These are phyloP conservation scores for Adela reaumurella DNA, from an alignment of 2,888 invertebrate genomes.

Conservation along the genomic window DNA sequence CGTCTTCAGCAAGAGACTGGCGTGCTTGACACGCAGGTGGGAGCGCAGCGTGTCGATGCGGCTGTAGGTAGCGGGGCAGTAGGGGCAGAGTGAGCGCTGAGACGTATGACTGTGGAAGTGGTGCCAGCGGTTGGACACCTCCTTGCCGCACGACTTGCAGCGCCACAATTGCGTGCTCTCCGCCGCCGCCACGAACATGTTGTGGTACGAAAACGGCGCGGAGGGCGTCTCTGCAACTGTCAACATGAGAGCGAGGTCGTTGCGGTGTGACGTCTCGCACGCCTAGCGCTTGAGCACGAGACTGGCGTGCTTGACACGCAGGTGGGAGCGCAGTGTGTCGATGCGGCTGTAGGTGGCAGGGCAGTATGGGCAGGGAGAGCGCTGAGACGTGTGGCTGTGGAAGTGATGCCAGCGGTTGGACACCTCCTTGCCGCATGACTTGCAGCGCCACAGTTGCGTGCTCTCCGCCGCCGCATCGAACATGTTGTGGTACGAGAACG, in stretches of 20 bases:
- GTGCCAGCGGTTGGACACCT: slow-evolving; percentile 86
- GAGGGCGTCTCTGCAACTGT: slow-evolving; percentile 25
- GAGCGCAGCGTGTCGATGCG: slow-evolving; percentile 82
- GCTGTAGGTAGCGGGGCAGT: slow-evolving; percentile 84
- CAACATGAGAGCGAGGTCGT: background rate
- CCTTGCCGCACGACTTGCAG: slow-evolving; percentile 79
- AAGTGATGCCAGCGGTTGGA: slow-evolving; percentile 87
- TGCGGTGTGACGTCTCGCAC: background rate
- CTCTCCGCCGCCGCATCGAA: slow-evolving; percentile 70
- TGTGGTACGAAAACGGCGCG: slow-evolving; percentile 67
- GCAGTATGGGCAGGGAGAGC: slow-evolving; percentile 80
- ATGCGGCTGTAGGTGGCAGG: slow-evolving; percentile 84
- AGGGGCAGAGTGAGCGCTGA: slow-evolving; percentile 76
- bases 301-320: slow-evolving; percentile 70
- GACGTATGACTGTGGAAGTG: slow-evolving; percentile 82
- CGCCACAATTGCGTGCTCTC: slow-evolving; percentile 74
- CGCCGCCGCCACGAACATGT: slow-evolving; percentile 74
- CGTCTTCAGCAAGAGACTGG: slow-evolving; percentile 39
- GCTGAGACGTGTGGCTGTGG: slow-evolving; percentile 77
- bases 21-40: slow-evolving; percentile 76
- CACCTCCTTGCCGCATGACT: slow-evolving; percentile 80
- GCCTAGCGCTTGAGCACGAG: slow-evolving; percentile 44
- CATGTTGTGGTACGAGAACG: slow-evolving; percentile 79
- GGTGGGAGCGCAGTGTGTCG: slow-evolving; percentile 79
- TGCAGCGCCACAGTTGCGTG: slow-evolving; percentile 75